phyloP scores from a whole-genome alignment of 2,113 vertebrate genomes.

The Nyctereutes procyonoides region DNA sequence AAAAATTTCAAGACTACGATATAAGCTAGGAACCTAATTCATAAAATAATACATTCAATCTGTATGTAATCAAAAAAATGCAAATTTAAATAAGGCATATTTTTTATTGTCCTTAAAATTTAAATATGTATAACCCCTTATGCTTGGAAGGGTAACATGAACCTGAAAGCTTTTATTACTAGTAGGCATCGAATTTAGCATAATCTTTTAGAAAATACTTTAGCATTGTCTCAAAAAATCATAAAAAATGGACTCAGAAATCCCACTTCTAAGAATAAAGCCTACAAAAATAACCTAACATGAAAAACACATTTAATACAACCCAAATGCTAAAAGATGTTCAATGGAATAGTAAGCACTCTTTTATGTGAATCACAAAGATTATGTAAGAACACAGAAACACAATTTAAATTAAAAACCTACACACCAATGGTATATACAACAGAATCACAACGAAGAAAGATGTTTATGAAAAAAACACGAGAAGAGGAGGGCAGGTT shows the following conservation, averaged over 20 bases:
- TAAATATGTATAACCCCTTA: neutral
- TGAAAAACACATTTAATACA: neutral
- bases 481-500: neutral
- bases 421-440: neutral
- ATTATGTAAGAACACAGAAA: neutral
- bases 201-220: neutral
- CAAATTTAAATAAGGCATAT: neutral
- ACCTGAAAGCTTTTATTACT: neutral
- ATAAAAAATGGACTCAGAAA: neutral
- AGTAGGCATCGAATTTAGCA: neutral
- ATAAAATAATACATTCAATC: neutral
- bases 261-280: conserved; percentile 22
- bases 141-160: neutral
- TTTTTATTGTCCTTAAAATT: neutral
- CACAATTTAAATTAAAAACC: neutral
- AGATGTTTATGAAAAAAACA: neutral
- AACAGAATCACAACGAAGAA: neutral
- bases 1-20: neutral
- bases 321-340: neutral
- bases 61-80: neutral
- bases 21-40: neutral
- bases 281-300: neutral
- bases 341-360: neutral
- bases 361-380: neutral
- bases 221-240: neutral